Evolutionary conservation across 2,888 invertebrate species (phyloP), one percentile per base, ranked within the genome.

Genomic region (Drosophila mimica): DNA sequence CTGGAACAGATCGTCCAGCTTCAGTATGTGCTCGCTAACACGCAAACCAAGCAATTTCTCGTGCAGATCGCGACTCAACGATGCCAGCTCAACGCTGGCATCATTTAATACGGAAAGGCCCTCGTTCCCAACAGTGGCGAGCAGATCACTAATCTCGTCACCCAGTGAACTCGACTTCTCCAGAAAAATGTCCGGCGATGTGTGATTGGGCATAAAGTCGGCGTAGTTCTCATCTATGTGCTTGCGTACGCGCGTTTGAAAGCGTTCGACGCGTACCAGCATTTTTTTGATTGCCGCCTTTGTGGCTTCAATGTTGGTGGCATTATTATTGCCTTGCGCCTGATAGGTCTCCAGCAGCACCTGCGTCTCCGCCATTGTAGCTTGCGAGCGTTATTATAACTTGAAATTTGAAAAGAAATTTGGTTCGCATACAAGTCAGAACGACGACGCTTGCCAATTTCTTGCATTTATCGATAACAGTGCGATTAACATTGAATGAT

Each of bases 81-180:
- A 95, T 93, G 95, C 94, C 77, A 96, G 93, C 86, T 95, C 95
- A 56, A 94, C 94, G 59, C 94, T 94, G 0, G 95, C 95, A 66
- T 95, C 94, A 4, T 94, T 92, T 48, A 96, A 93, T 76, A 96
- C 95, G 30, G 94, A 93, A 91, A 95, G 94, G 0, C 95, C 95
- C 70, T 94, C 94, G 57, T 94, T 94, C 83, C 96, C 95, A 72
- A 97, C 80, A n/a, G 84, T 88, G 20, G 91, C 82, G 0, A 93
- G 73, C 13, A 93, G 68, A 33, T 91, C 76, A 31, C 86, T 84
- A 0, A 92, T 88, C 65, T 93, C 93, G 3, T 83, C 81, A 33
- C 90, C 76, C 1, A 93, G 64, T 0, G 87, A 71, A 30, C 88
- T 85, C 0, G 91, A 91, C 48, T 93, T 92, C 7, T 91, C 91